Conservation (phyloP, 1,140 invertebrate species). For the Hylyphantes graminicola region DNA sequence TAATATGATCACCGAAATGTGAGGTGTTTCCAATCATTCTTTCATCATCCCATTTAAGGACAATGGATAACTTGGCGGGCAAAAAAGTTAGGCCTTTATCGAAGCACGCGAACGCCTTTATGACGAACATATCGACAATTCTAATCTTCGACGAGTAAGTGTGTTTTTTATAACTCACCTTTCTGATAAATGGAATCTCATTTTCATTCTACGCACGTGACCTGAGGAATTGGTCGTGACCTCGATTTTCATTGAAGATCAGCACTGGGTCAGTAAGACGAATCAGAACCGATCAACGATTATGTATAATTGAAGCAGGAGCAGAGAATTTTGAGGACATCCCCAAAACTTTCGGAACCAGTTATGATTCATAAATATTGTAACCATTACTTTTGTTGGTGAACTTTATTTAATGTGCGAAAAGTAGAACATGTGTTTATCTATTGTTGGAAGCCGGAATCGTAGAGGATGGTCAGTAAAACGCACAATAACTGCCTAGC, state of each 20-base stretch:
- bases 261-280: conserved; percentile 42
- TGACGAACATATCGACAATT: background rate
- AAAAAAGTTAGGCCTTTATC: conserved; percentile 11
- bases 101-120: background rate
- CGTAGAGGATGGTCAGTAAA: too few relatives aligned
- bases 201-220: conserved; percentile 31
- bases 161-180: conserved; percentile 1
- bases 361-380: too few relatives aligned
- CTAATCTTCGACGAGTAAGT: conserved; percentile 4
- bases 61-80: conserved; percentile 1
- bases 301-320: too few relatives aligned
- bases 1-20: background rate
- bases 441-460: too few relatives aligned
- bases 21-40: background rate
- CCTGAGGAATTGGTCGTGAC: conserved; percentile 32
- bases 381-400: too few relatives aligned
- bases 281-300: background rate
- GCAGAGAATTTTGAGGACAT: too few relatives aligned
- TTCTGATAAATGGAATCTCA: conserved; percentile 3
- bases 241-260: background rate
- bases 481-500: too few relatives aligned
- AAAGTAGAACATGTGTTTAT: too few relatives aligned
- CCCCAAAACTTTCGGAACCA: too few relatives aligned
- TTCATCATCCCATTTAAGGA: background rate
- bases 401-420: too few relatives aligned